Evolutionary conservation across 1,140 invertebrate genomes (phyloP), one percentile per base, ranked within the genome.

Genomic region (Piezodorus guildinii): DNA sequence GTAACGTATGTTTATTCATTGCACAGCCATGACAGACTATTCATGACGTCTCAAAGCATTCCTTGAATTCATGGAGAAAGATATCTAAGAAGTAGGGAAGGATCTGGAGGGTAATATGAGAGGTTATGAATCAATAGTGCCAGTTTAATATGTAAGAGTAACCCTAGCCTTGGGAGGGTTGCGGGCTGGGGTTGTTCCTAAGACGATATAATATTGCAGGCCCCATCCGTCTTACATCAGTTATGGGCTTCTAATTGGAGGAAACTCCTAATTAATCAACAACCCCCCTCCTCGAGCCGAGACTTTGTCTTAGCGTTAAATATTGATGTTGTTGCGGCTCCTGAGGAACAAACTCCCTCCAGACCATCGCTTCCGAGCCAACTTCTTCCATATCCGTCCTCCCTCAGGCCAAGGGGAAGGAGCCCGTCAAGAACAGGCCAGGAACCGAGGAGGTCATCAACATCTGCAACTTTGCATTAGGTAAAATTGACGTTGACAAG

Each of bases 241-340:
- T 66, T 66, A 66, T 66, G 65, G 65, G 61, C 59, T 63, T 56
- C 62, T 60, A 63, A 58, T 63, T 62, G 62, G 61, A 34, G 52
- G 46, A 62, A 66, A 66, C 62, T 66, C 62, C 65, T 66, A 66
- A 66, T 66, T 66, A 66, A 66, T 66, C 65, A 66, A 66, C 27
- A 58, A 66, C 46, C 43, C 62, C 61, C 17, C 61, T 61, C 43
- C 44, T 23, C 59, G 19, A 15, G 39, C 19, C 16, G 19, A 16
- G 34, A 27, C 60, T 65, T 63, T 66, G 44, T 62, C 61, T 63
- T 62, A 54, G 45, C 27, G 46, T 66, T 66, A 66, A 66, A 66
- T 66, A 66, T 66, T 66, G 61, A 66, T 66, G 49, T 63, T 62
- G 62, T 30, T 23, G 60, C 21, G 45, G 44, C 43, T n/a, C 34